Conservation (phyloP, 2,797 vertebrate genomes). For the Intellagama lesueurii region DNA sequence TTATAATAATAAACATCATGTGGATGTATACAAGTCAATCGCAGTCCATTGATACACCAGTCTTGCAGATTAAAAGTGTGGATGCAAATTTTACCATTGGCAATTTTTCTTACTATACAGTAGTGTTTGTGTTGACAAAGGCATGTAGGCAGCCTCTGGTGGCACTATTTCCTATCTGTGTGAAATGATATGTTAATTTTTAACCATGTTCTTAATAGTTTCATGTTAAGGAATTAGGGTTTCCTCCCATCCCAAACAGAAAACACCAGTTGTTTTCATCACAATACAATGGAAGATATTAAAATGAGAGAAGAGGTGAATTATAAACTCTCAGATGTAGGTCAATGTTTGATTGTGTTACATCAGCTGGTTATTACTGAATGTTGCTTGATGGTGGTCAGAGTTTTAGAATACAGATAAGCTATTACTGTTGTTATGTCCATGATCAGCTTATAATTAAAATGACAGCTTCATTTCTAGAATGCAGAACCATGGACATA, state of each 20-base stretch:
- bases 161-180: slow-evolving; percentile 32
- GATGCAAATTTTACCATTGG: slow-evolving; percentile 65
- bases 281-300: slow-evolving; percentile 32
- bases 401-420: slow-evolving; percentile 30
- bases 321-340: slow-evolving; percentile 3
- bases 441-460: too few species aligned
- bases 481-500: neutral
- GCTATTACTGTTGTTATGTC: neutral
- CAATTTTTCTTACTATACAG: slow-evolving; percentile 52
- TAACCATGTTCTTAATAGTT: slow-evolving; percentile 41
- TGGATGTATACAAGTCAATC: slow-evolving; percentile 28
- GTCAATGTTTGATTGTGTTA: slow-evolving; percentile 40
- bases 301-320: slow-evolving; percentile 22
- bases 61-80: slow-evolving; percentile 31
- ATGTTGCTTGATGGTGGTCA: neutral
- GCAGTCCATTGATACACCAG: neutral
- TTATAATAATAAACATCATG: slow-evolving; percentile 18
- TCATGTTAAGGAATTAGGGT: slow-evolving; percentile 21
- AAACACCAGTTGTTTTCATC: neutral
- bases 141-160: slow-evolving; percentile 48
- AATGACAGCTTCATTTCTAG: neutral
- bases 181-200: slow-evolving; percentile 38
- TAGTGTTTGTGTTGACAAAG: slow-evolving; percentile 54
- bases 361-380: slow-evolving; percentile 1
- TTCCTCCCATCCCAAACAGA: neutral